phyloP scores from a whole-genome alignment of 2,113 vertebrate species.

The Chamaea fasciata region DNA sequence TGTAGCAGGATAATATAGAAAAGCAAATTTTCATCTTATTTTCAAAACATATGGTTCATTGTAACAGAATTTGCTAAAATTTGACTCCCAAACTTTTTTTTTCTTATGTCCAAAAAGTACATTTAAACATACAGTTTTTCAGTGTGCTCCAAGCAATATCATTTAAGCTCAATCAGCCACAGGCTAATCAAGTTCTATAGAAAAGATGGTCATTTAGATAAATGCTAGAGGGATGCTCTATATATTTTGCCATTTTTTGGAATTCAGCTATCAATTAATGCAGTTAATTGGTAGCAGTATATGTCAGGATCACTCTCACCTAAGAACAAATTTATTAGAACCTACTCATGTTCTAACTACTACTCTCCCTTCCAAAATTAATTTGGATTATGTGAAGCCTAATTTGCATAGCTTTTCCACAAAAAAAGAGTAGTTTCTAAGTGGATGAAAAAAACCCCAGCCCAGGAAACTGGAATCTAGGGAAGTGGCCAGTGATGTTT shows the following conservation, averaged over 20 bases:
- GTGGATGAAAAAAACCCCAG: neutral
- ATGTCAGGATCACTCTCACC: neutral
- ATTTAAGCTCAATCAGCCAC: neutral
- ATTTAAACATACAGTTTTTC: neutral
- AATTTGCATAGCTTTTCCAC: neutral
- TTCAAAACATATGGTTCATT: neutral
- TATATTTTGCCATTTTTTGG: neutral
- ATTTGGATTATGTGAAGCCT: neutral
- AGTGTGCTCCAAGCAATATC: fast-evolving
- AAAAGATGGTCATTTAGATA: neutral
- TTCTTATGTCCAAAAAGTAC: neutral
- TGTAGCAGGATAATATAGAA: neutral
- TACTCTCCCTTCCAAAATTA: neutral
- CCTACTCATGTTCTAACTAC: neutral
- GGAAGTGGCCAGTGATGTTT: neutral
- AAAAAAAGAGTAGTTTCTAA: neutral
- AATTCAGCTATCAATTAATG: neutral
- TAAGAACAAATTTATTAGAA: neutral
- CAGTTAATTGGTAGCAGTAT: neutral
- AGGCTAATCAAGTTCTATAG: neutral
- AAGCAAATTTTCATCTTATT: neutral
- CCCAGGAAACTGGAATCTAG: neutral
- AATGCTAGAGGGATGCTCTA: neutral
- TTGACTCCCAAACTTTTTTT: neutral
- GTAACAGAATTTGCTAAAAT: neutral